Conservation (phyloP, 2,113 vertebrate genomes). For the Mustela nigripes region DNA sequence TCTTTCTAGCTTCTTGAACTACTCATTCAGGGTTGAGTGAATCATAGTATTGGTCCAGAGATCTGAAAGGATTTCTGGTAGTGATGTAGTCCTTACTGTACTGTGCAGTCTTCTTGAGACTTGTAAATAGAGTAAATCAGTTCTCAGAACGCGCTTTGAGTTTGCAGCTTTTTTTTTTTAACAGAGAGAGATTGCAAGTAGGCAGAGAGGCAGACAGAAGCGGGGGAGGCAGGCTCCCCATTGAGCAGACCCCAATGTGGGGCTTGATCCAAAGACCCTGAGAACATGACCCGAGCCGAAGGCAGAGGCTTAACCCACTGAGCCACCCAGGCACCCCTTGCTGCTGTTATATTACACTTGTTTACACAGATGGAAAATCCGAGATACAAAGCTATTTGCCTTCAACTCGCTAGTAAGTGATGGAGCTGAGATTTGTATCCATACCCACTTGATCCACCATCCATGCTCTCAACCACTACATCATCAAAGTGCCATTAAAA, state of each 20-base stretch:
- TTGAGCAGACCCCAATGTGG: too few species aligned
- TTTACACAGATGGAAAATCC: background rate
- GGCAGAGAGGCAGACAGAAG: too few species aligned
- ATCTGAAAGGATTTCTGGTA: background rate
- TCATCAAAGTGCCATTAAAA: background rate
- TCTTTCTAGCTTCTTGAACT: background rate
- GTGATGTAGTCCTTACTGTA: rapidly evolving
- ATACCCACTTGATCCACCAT: too few species aligned
- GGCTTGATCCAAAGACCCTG: too few species aligned
- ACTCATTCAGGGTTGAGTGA: background rate
- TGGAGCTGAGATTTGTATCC: background rate
- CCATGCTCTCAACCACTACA: rapidly evolving
- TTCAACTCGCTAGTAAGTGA: background rate
- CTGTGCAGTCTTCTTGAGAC: background rate
- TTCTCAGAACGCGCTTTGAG: background rate
- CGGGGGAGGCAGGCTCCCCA: too few species aligned
- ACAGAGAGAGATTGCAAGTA: too few species aligned
- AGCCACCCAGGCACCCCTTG: too few species aligned
- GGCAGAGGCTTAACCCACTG: too few species aligned
- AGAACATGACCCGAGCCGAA: too few species aligned
- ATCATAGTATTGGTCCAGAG: background rate
- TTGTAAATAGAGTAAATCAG: background rate
- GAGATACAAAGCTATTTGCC: background rate
- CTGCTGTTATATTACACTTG: background rate
- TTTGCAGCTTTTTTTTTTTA: background rate